Evolutionary conservation across 2,888 invertebrate genomes (phyloP).

Genomic region (Monoplex corrugatus): DNA sequence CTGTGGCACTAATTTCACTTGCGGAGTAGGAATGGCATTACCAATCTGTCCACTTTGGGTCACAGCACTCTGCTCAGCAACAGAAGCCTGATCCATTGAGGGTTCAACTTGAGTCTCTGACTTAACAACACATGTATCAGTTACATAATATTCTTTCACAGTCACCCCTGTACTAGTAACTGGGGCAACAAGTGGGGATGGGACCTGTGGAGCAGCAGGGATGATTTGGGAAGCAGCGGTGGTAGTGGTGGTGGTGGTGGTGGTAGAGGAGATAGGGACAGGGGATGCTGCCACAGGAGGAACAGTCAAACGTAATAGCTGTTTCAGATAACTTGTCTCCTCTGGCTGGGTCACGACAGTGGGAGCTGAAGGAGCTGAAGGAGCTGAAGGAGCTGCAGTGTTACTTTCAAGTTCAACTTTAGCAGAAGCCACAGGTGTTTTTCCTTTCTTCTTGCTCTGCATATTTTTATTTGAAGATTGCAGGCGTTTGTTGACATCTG

Average conservation of each 20-base stretch:
- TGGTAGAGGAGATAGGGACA: background rate
- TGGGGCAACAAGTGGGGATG: background rate
- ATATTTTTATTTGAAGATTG: background rate
- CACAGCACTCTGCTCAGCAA: background rate
- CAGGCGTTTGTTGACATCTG: background rate
- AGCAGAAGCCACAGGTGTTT: background rate
- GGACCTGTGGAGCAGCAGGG: background rate
- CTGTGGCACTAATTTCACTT: too few species aligned
- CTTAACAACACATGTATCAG: background rate
- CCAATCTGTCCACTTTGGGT: too few species aligned
- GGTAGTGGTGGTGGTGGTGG: background rate
- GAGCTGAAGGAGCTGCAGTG: background rate
- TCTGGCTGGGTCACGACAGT: background rate
- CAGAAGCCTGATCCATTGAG: background rate
- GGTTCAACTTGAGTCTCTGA: background rate
- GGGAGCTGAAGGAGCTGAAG: background rate
- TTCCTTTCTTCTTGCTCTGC: background rate
- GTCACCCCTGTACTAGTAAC: background rate
- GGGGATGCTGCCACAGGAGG: background rate
- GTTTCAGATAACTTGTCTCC: slow-evolving; percentile 32
- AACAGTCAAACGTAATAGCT: slow-evolving; percentile 23
- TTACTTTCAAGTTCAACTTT: background rate
- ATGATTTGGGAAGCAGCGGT: background rate
- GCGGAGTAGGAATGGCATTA: too few species aligned
- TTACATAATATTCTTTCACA: background rate